phyloP scores from a whole-genome alignment of 2,113 vertebrate genomes.

The Tyrannus savana region DNA sequence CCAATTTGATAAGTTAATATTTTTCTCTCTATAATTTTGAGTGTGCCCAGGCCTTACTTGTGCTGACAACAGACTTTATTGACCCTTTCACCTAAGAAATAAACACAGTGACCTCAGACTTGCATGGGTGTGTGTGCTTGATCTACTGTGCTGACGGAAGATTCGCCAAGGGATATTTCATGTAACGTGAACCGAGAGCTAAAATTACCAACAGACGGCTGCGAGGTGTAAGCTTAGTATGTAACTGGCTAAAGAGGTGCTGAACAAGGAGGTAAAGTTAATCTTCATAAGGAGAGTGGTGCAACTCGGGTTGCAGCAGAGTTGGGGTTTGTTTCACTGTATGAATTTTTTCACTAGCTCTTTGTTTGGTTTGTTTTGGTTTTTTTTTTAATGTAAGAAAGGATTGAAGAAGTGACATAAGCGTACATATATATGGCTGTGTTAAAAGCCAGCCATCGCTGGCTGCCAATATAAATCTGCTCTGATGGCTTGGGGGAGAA shows the following conservation, averaged over 20 bases:
- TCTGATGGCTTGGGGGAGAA: constrained; percentile 1
- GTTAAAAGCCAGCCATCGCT: neutral
- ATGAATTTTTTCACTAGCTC: neutral
- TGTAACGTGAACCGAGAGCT: neutral
- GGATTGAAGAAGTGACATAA: neutral
- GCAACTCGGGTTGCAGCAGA: neutral
- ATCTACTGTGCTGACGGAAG: neutral
- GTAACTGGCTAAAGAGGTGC: neutral
- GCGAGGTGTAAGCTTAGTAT: neutral
- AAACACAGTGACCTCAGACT: neutral
- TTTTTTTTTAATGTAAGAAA: neutral
- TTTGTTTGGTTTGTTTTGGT: neutral
- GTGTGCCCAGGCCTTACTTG: rapidly evolving
- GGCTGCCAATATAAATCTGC: constrained; percentile 19
- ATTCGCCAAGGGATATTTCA: neutral
- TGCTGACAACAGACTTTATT: neutral
- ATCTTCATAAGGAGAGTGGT: neutral
- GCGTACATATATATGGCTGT: neutral
- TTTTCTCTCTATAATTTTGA: neutral
- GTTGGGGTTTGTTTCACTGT: neutral
- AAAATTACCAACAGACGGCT: neutral
- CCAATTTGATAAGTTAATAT: neutral
- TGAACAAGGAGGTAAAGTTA: constrained; percentile 11
- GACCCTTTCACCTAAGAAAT: neutral
- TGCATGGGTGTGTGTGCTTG: neutral